Conservation (phyloP, 2,888 invertebrate genomes). For the Geophilus truncorum region DNA sequence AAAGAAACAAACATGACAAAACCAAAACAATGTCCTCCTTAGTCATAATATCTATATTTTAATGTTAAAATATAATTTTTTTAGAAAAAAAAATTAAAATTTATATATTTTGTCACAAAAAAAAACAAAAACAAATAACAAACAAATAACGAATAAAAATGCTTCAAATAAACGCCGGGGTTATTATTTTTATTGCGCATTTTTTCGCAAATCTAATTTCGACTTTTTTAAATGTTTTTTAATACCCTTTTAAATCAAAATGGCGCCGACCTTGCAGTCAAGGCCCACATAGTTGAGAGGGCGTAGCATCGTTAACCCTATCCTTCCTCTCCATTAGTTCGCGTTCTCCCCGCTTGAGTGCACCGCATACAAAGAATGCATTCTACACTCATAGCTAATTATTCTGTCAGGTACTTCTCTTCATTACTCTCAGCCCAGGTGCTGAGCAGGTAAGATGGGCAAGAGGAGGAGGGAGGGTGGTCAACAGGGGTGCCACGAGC, state of each 20-base stretch:
- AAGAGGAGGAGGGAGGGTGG: not conserved
- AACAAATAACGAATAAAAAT: too few species aligned
- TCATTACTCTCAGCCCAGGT: constrained; percentile 16
- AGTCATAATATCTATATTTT: not conserved
- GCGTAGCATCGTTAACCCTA: constrained; percentile 15
- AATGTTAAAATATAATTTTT: too few species aligned
- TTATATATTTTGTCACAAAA: too few species aligned
- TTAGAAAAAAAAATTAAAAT: too few species aligned
- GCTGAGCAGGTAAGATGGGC: not conserved
- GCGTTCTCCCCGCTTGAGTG: constrained; percentile 15
- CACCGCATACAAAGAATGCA: constrained; percentile 5
- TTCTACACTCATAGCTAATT: constrained; percentile 4
- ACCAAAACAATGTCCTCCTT: not conserved
- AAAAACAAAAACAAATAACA: too few species aligned
- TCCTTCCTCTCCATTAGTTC: constrained; percentile 20
- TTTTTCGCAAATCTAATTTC: not conserved
- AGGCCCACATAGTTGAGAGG: constrained; percentile 20
- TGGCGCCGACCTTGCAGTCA: constrained; percentile 16
- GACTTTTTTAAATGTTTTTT: not conserved
- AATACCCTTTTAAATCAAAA: constrained; percentile 1
- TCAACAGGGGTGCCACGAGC: constrained; percentile 13
- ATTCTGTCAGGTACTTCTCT: constrained; percentile 20
- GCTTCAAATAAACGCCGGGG: too few species aligned
- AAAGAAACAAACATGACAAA: not conserved
- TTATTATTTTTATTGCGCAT: too few species aligned